Evolutionary conservation across 2,888 invertebrate genomes (phyloP).

Genomic region (Trachelus troglodyta): DNA sequence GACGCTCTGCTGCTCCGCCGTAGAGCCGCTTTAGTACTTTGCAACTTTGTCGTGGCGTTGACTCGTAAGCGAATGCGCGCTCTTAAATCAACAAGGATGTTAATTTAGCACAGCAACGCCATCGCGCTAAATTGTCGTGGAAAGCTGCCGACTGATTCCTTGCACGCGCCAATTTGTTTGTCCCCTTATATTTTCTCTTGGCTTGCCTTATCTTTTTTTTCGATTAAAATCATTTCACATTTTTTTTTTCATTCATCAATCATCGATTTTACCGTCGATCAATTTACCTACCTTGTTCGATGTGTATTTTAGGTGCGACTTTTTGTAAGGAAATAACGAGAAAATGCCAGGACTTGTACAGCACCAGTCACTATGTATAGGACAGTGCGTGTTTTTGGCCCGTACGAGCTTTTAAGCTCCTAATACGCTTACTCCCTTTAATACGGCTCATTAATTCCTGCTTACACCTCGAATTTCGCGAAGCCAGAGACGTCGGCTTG

Average conservation of each 20-base stretch:
- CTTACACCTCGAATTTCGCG: not conserved
- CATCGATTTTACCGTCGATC: no score
- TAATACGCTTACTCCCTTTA: conserved; percentile 1
- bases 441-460: not conserved
- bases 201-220: no score
- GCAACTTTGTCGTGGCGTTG: not conserved
- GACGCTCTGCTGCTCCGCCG: not conserved
- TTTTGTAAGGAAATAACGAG: no score
- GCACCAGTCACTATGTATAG: not conserved
- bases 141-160: not conserved
- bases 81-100: conserved; percentile 8
- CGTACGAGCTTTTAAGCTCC: not conserved
- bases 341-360: not conserved
- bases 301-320: no score
- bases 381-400: not conserved
- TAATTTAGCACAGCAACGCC: not conserved
- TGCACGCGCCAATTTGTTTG: not conserved
- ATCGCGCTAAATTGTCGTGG: not conserved
- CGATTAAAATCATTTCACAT: not conserved
- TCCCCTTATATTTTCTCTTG: not conserved
- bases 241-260: not conserved
- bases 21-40: not conserved
- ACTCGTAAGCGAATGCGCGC: conserved; percentile 1
- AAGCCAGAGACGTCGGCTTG: not conserved
- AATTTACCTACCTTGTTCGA: no score